Conservation (phyloP, 2,113 vertebrate genomes). For the Pterocles gutturalis region DNA sequence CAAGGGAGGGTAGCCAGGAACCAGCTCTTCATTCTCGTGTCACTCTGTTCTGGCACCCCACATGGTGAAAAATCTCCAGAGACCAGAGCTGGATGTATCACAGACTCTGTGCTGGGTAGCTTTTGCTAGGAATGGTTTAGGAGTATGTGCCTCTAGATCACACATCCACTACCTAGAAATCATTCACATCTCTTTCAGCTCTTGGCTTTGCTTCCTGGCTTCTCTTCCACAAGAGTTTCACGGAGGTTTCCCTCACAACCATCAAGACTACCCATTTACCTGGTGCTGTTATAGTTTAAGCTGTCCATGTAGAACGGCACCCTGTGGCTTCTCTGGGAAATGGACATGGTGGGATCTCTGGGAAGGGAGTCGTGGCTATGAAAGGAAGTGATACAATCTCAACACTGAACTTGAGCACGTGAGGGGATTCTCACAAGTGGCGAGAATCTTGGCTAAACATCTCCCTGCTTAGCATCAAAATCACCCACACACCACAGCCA, state of each 20-base stretch:
- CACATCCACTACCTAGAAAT: neutral
- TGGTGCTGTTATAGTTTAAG: slow-evolving; percentile 42
- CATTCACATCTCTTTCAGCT: neutral
- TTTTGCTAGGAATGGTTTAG: neutral
- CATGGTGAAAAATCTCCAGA: neutral
- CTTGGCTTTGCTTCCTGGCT: neutral
- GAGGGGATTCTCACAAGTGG: neutral
- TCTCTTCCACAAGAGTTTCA: neutral
- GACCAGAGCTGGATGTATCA: neutral
- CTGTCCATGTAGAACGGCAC: slow-evolving; percentile 70
- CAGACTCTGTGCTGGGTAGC: neutral
- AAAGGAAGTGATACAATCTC: slow-evolving; percentile 41
- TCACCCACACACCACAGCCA: neutral
- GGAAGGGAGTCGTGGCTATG: slow-evolving; percentile 27
- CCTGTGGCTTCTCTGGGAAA: slow-evolving; percentile 68
- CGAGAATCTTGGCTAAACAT: neutral
- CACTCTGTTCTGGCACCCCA: neutral
- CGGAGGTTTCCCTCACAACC: neutral
- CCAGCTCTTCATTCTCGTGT: neutral
- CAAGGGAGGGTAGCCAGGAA: neutral
- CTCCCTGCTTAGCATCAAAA: neutral
- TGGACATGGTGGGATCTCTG: slow-evolving; percentile 8
- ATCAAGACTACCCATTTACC: slow-evolving; percentile 17
- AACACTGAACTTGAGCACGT: neutral
- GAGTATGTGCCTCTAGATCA: neutral